phyloP scores from a whole-genome alignment of 2,888 invertebrate genomes.

The Scaptomyza reducta region DNA sequence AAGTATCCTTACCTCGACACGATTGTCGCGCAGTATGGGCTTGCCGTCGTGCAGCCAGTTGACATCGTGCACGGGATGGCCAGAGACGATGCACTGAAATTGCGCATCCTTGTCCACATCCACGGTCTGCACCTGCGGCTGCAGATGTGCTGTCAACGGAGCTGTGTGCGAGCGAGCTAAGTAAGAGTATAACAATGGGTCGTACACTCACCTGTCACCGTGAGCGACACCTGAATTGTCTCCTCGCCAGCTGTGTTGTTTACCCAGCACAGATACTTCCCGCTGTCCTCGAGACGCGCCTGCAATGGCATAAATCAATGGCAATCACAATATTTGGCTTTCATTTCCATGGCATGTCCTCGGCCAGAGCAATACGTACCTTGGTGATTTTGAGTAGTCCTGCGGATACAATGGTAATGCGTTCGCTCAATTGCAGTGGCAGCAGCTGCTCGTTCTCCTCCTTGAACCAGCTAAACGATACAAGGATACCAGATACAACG shows the following conservation, averaged over 20 bases:
- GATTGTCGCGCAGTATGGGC: conserved; percentile 86
- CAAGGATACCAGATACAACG: neutral
- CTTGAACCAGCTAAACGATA: conserved; percentile 88
- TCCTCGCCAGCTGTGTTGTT: conserved; percentile 95
- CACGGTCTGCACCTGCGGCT: conserved; percentile 91
- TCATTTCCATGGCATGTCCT: conserved; percentile 41
- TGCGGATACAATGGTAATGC: conserved; percentile 86
- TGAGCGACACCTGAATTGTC: conserved; percentile 90
- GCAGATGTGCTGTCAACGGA: conserved; percentile 91
- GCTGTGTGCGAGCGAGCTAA: conserved; percentile 83
- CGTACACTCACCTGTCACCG: conserved; percentile 88
- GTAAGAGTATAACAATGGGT: neutral
- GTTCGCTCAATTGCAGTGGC: conserved; percentile 88
- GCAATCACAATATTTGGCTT: conserved; percentile 62
- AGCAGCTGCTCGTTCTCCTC: conserved; percentile 89
- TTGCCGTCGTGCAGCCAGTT: conserved; percentile 93
- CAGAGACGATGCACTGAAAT: conserved; percentile 94
- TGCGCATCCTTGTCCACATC: conserved; percentile 93
- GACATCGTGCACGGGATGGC: conserved; percentile 92
- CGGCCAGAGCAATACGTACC: conserved; percentile 79
- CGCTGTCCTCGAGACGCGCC: conserved; percentile 90
- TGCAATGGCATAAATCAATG: conserved; percentile 69
- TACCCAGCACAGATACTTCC: conserved; percentile 94
- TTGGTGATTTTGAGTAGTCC: conserved; percentile 89
- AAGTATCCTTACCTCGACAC: conserved; percentile 85